Conservation (phyloP, 2,113 vertebrate species). For the Polypterus senegalus region DNA sequence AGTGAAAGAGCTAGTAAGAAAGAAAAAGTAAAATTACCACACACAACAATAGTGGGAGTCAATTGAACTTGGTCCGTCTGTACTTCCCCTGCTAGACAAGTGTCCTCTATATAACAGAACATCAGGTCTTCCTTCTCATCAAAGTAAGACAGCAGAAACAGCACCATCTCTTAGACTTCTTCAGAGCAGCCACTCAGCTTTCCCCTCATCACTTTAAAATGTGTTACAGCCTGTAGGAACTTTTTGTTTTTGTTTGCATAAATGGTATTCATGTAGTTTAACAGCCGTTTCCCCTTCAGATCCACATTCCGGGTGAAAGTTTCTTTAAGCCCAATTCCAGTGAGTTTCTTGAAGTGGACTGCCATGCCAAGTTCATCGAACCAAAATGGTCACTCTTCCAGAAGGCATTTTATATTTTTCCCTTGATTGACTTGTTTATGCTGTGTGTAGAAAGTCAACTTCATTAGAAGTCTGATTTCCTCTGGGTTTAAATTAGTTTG, state of each 20-base stretch:
- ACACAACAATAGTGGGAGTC: slow-evolving; percentile 17
- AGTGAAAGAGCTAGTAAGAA: too few relatives aligned
- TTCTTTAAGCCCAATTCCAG: slow-evolving; percentile 13
- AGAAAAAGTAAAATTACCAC: slow-evolving; percentile 10
- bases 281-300: slow-evolving; percentile 12
- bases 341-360: slow-evolving; percentile 23
- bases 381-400: slow-evolving; percentile 18
- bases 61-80: slow-evolving; percentile 14
- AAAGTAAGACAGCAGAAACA: slow-evolving; percentile 19
- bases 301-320: slow-evolving; percentile 13
- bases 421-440: slow-evolving; percentile 20
- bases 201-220: slow-evolving; percentile 11
- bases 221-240: slow-evolving; percentile 10
- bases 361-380: slow-evolving; percentile 17
- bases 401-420: slow-evolving; percentile 17
- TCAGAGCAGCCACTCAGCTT: slow-evolving; percentile 5
- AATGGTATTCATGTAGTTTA: slow-evolving; percentile 18
- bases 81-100: slow-evolving; percentile 15
- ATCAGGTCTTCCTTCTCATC: slow-evolving; percentile 15
- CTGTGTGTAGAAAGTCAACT: slow-evolving; percentile 21
- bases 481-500: too few relatives aligned
- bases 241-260: slow-evolving; percentile 9
- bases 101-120: slow-evolving; percentile 17
- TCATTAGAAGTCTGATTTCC: slow-evolving; percentile 24
- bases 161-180: slow-evolving; percentile 17